phyloP scores from a whole-genome alignment of 2,888 invertebrate genomes.

The Diogma glabrata region DNA sequence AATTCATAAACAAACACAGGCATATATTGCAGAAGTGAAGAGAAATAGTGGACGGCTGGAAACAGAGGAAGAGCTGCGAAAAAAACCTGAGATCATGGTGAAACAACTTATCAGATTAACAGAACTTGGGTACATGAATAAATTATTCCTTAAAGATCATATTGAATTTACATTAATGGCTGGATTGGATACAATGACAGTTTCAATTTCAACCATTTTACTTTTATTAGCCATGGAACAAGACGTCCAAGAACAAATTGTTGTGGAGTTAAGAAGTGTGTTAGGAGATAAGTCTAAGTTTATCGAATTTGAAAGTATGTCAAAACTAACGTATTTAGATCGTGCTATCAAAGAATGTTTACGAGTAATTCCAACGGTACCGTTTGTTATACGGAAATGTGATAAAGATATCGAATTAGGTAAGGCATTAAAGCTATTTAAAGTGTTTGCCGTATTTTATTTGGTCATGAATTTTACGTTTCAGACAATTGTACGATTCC shows the following conservation, averaged over 20 bases:
- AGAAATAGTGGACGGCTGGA: not conserved
- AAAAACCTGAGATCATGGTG: not conserved
- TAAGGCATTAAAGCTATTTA: too few relatives aligned
- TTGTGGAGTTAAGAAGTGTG: not conserved
- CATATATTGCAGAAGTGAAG: too few relatives aligned
- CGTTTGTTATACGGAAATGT: not conserved
- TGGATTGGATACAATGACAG: not conserved
- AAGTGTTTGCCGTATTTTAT: too few relatives aligned
- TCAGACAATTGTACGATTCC: not conserved
- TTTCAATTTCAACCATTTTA: not conserved
- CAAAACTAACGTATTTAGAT: slow-evolving; percentile 1
- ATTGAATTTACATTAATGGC: not conserved
- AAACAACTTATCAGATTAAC: not conserved
- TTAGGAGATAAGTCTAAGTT: not conserved
- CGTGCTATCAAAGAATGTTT: slow-evolving; percentile 1
- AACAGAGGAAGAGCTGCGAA: not conserved
- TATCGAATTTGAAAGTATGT: not conserved
- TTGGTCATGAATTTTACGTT: too few relatives aligned
- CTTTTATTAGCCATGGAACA: slow-evolving; percentile 1
- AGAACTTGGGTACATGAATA: not conserved
- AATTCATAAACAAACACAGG: too few relatives aligned
- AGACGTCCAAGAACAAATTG: not conserved
- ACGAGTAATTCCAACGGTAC: not conserved
- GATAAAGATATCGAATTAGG: slow-evolving; percentile 1
- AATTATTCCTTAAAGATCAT: not conserved